Evolutionary conservation across 2,888 invertebrate species (phyloP).

Genomic region (Cheilosia impressa): DNA sequence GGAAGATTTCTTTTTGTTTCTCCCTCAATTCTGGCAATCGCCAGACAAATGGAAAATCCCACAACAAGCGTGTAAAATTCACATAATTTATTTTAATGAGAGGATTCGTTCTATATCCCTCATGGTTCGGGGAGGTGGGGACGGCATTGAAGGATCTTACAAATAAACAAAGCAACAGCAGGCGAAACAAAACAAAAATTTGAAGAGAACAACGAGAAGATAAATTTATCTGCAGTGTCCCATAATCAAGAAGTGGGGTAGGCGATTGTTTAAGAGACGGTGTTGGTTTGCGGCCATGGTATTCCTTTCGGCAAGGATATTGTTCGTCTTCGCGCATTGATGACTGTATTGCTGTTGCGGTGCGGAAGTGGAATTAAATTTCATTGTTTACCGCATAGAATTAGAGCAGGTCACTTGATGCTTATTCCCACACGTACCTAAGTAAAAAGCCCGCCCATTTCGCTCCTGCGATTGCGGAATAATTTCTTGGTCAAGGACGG

Average conservation of each 20-base stretch:
- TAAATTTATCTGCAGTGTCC: conserved; percentile 58
- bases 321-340: conserved; percentile 39
- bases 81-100: conserved; percentile 73
- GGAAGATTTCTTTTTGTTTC: conserved; percentile 26
- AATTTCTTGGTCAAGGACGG: conserved; percentile 31
- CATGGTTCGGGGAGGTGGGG: not conserved
- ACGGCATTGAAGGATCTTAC: conserved; percentile 2
- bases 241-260: conserved; percentile 55
- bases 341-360: conserved; percentile 35
- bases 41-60: conserved; percentile 56
- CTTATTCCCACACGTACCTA: conserved; percentile 22
- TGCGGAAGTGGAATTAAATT: conserved; percentile 18
- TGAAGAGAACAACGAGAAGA: conserved; percentile 5
- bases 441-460: conserved; percentile 28
- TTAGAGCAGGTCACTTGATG: conserved; percentile 37
- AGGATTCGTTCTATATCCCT: conserved; percentile 30
- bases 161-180: conserved; percentile 25
- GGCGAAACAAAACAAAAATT: not conserved
- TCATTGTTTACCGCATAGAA: conserved; percentile 37
- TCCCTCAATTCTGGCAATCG: conserved; percentile 19
- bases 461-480: conserved; percentile 4
- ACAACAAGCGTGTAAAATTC: conserved; percentile 67
- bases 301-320: conserved; percentile 16
- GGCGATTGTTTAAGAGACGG: conserved; percentile 32
- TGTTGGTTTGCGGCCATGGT: conserved; percentile 5